Base-by-base conservation (phyloP, 2,797 vertebrate species). In the Anguilla anguilla region DNA sequence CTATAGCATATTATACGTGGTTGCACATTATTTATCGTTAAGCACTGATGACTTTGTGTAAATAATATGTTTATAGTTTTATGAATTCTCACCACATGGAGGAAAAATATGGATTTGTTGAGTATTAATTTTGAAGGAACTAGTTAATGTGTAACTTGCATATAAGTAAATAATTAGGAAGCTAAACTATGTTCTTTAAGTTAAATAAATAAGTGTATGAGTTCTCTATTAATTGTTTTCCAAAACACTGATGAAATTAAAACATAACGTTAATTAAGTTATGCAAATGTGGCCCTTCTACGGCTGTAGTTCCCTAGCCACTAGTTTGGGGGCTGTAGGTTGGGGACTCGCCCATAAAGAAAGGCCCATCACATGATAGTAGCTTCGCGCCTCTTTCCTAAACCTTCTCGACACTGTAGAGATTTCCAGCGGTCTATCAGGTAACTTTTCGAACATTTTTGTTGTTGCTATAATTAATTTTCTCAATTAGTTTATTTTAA, bases 331-430 rank as follows among this genome's bases (percentile, higher is more conserved):
- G 92, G 92, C 90, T 95, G 94, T 94, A 94, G 92, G 94, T 94
- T 91, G 94, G 89, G 90, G 94, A 93, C 93, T 92, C 91, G 95
- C 95, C 95, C 94, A 94, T 93, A 88, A 89, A 88, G 88, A 90
- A 93, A 92, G 90, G 93, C 90, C 87, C 94, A 90, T 97, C 96
- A 96, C 94, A 94, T 96, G 96, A 91, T 90, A 92, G 94, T 53
- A 53, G 57, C 94, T 98, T 98, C 97, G 97, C 97, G 97, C 97
- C 98, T 98, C 97, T 98, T 98, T 97, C 90, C 93, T 93, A 95
- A 96, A 95, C 89, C 87, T 90, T 93, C 93, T 91, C 91, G 86
- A 93, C 91, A 90, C 91, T 90, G 89, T 89, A 83, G 91, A 92
- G 94, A 92, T 92, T 94, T 93, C 89, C 92, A 92, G 91, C 89